Evolutionary conservation across 2,888 invertebrate species (phyloP), one percentile per base, ranked within the genome.

Genomic region (Eupsilia transversa): DNA sequence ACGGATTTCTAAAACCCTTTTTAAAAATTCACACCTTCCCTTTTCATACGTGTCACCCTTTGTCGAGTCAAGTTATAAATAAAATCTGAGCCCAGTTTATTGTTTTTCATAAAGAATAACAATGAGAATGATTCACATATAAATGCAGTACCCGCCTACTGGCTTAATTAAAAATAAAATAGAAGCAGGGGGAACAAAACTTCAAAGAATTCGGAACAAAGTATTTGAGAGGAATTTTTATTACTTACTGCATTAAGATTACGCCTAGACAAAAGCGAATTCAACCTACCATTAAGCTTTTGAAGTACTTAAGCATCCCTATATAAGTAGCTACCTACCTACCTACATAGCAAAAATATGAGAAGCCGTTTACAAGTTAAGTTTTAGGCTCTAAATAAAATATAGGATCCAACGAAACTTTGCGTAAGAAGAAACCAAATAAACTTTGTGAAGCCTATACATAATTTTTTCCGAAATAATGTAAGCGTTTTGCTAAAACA

Each of bases 1-100:
- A 84, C 74, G 80, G 81, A 83, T 84, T 84, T 86, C 72, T 80
- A 64, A 83, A 85, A 80, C 80, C 83, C 80, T 88, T 88, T 80
- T 88, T 35, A 85, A 77, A 84, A 85, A 88, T 88, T 88, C 81
- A 82, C 85, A 86, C 87, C 83, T 85, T 77, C 77, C 80, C 82
- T 76, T 87, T 89, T 86, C 86, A 85, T 79, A 82, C 78, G 77
- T 83, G 83, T 78, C 77, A 70, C 79, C 75, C 83, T 87, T 89
- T 86, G 83, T 83, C 72, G 49, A 63, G 74, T 43, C 38, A 43
- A 72, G 64, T 74, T 80, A 80, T 82, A 86, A 88, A 89, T 86
- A 87, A 82, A 87, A 83, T 83, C 83, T 82, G 60, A 79, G 84
- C 65, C 67, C 81, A 83, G 84, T 87, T 82, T 77, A 41, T 74